Evolutionary conservation across 2,113 vertebrate species (phyloP).

Genomic region (Labeo rohita): DNA sequence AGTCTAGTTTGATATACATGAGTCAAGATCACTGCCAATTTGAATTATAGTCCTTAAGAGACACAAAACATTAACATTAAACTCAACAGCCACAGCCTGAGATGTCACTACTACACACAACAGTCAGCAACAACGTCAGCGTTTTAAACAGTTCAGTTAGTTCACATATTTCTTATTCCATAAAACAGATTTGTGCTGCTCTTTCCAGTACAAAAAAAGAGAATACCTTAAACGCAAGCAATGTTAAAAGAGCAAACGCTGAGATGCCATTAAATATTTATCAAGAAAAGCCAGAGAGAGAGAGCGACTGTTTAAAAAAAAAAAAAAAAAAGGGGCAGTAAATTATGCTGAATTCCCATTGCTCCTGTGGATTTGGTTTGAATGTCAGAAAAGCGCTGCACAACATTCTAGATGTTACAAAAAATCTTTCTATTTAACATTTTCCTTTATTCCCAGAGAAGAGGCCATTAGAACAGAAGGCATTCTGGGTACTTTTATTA

Average conservation of each 20-base stretch:
- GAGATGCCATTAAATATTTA: conserved; percentile 48
- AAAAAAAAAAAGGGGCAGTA: not conserved
- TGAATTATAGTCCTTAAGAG: not conserved
- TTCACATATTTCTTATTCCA: not conserved
- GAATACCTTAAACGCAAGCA: not conserved
- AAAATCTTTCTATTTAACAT: not conserved
- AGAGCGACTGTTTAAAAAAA: not conserved
- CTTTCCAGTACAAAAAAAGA: not conserved
- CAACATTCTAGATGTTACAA: not conserved
- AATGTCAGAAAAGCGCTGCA: conserved; percentile 18
- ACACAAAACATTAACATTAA: not conserved
- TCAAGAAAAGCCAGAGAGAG: not conserved
- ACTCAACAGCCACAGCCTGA: not conserved
- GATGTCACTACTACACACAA: not conserved
- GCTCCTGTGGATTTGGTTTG: not conserved
- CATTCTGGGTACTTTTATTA: conserved; percentile 17
- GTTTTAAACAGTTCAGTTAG: not conserved
- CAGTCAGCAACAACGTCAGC: not conserved
- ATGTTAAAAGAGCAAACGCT: conserved; percentile 24
- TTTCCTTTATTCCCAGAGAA: conserved; percentile 27
- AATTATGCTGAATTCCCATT: conserved; percentile 14
- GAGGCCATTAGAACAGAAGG: conserved; percentile 24
- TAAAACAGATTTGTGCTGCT: not conserved
- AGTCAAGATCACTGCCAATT: not conserved
- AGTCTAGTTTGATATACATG: not conserved